phyloP scores from a whole-genome alignment of 2,113 vertebrate genomes.

The Dissostichus mawsoni region DNA sequence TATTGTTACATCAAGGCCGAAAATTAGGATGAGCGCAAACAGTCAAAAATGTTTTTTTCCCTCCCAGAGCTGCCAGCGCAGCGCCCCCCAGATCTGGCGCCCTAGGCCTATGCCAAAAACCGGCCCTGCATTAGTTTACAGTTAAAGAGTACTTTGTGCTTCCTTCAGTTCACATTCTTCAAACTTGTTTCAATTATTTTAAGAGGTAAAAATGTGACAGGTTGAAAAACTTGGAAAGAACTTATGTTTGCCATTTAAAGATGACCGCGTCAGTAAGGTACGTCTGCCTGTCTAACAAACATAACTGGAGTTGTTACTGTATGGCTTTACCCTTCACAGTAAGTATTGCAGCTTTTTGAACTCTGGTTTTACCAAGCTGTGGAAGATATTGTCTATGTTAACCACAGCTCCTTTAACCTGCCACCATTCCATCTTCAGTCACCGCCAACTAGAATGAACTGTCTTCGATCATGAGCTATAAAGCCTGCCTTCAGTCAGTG shows the following conservation, averaged over 20 bases:
- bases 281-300: neutral
- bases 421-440: slow-evolving; percentile 14
- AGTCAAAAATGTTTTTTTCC: too few species aligned
- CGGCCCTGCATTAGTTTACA: neutral
- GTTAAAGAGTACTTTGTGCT: neutral
- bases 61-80: too few species aligned
- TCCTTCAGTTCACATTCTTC: neutral
- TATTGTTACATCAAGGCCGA: too few species aligned
- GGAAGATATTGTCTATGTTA: slow-evolving; percentile 4
- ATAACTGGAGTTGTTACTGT: too few species aligned
- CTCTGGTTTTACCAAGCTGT: neutral
- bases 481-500: neutral
- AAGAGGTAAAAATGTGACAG: too few species aligned
- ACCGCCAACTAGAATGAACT: slow-evolving; percentile 37
- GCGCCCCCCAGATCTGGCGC: too few species aligned
- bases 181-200: neutral
- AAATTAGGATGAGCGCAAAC: too few species aligned
- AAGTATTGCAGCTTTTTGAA: neutral
- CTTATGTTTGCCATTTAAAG: neutral
- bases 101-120: too few species aligned
- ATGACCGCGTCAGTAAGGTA: too few species aligned
- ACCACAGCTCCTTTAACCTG: neutral
- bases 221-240: neutral
- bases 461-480: neutral
- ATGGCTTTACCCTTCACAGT: too few species aligned